Evolutionary conservation across 2,113 vertebrate genomes (phyloP), one percentile per base, ranked within the genome.

Genomic region (Xiphophorus hellerii): DNA sequence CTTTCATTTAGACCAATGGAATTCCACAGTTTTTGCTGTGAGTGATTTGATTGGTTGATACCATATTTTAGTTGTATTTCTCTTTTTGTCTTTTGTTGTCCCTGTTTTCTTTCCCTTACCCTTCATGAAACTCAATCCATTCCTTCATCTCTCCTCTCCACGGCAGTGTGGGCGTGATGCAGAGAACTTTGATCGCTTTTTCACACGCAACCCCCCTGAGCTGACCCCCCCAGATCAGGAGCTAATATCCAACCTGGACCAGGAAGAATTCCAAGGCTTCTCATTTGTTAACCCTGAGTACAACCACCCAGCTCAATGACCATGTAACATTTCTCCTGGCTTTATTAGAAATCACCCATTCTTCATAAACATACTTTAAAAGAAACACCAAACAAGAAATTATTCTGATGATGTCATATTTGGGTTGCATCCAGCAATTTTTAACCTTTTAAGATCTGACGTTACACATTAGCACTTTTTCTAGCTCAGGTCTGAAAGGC

Each of bases 151-250:
- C 80, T 84, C 92, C 94, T 94, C 94, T 94, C 95, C 95, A 96
- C 88, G 83, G 91, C 95, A 99, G 98, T 98, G 97, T 80, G 98
- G 98, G 90, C 97, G 98, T 93, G 97, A 96, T 58, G 98, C 97
- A 42, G 98, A 98, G 94, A 99, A 99, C 98, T 99, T 99, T 97
- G 98, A 99, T 95, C 96, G 96, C 73, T 99, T 99, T 98, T 99
- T 99, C 97, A 99, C 98, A 25, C 97, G 97, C 88, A 95, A 99
- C 90, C 95, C 95, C 84, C 97, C 98, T 66, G 94, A 96, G 94
- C 93, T 99, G 94, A 99, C 98, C 84, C 98, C 98, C 94, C 96
- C 98, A 60, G 98, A 99, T 97, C 96, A 97, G 92, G 97, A 99
- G 95, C 96, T 99, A 95, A 97, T 98, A 96, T 94, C 95, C 95